Percentiles rank a stretch among this genome's conserved stretches.
Conservation (phyloP, 2,797 vertebrate species). For the Silurus lanzhouensis region DNA sequence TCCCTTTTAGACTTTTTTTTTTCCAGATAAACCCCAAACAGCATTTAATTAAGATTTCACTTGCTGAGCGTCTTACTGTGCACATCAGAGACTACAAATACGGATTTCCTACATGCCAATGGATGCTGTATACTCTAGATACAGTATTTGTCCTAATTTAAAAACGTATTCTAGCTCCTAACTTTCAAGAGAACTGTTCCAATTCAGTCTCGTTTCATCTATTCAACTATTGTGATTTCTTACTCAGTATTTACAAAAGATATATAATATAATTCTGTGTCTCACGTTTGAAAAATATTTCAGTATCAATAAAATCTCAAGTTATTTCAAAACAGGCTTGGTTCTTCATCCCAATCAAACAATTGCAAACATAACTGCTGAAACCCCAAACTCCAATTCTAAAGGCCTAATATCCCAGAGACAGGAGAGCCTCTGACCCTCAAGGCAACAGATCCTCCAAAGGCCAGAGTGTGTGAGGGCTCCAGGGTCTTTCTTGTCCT, state of each 20-base stretch:
- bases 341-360: not conserved
- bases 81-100: not conserved
- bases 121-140: not conserved
- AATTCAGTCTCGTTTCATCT: not conserved
- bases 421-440: constrained; percentile 75
- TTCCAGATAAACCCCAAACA: constrained; percentile 25
- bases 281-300: not conserved
- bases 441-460: constrained; percentile 94
- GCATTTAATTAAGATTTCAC: constrained; percentile 36
- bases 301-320: not conserved
- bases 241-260: not conserved
- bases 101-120: not conserved
- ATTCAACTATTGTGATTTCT: not conserved
- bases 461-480: constrained; percentile 92
- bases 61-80: not conserved
- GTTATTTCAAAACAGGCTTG: not conserved
- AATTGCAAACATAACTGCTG: not conserved
- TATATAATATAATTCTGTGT: not conserved
- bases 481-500: constrained; percentile 89
- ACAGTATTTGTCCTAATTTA: too few species aligned
- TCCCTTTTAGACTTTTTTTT: constrained; percentile 30
- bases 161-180: too few species aligned
- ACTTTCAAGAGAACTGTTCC: not conserved
- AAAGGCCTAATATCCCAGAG: constrained; percentile 28
- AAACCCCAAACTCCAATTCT: not conserved